A percentile compares a stretch with the other conserved stretches of the same genome.
These are phyloP conservation scores for Varanus salvator DNA, from an alignment of 2,113 vertebrate species.

Conservation along the genomic window DNA sequence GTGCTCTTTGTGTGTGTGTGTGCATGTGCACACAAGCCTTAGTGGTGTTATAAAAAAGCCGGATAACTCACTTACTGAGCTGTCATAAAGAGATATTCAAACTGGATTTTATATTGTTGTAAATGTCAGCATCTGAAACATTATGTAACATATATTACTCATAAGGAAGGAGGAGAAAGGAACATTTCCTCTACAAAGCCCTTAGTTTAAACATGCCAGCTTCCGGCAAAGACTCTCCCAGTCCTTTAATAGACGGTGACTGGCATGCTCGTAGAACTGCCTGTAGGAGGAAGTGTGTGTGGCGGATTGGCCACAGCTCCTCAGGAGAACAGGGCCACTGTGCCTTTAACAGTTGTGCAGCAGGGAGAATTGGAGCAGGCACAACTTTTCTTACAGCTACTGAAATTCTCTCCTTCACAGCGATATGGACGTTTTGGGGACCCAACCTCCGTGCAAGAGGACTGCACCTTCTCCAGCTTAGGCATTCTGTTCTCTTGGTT, in stretches of 20 bases:
- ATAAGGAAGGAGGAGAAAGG: background rate
- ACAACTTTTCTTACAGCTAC: background rate
- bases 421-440: background rate
- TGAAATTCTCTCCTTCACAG: background rate
- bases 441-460: background rate
- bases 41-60: background rate
- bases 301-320: too few species aligned
- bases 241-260: background rate
- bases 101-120: background rate
- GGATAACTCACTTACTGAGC: background rate
- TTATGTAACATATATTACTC: background rate
- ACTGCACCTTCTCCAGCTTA: background rate
- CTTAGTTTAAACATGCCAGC: background rate
- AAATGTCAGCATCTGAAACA: background rate
- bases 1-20: background rate
- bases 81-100: background rate
- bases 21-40: too few species aligned
- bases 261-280: background rate
- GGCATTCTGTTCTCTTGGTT: background rate
- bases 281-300: background rate
- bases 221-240: background rate
- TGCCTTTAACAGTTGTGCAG: background rate
- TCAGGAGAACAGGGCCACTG: background rate
- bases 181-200: background rate
- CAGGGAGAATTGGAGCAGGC: background rate